phyloP scores from a whole-genome alignment of 2,888 invertebrate species.

The Crepidodera aurea region DNA sequence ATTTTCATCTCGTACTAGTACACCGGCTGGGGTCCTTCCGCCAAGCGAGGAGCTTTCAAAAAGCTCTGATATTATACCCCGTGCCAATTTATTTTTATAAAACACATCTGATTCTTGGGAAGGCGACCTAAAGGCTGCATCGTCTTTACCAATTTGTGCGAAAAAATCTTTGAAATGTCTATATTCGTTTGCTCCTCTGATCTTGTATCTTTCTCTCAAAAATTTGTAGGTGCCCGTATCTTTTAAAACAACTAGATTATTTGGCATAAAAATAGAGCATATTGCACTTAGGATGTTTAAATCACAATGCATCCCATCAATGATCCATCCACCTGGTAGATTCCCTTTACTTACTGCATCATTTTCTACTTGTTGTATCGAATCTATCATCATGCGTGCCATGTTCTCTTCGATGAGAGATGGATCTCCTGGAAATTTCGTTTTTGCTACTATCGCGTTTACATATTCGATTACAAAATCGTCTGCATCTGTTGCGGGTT shows the following conservation, averaged over 20 bases:
- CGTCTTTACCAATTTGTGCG: constrained; percentile 45
- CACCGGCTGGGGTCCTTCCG: neutral
- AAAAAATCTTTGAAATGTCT: constrained; percentile 53
- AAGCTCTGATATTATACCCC: constrained; percentile 41
- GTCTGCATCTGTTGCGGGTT: constrained; percentile 58
- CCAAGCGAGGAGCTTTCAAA: constrained; percentile 33
- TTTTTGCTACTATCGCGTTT: constrained; percentile 59
- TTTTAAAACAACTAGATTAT: constrained; percentile 66
- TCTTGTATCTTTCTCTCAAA: constrained; percentile 53
- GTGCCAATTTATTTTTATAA: constrained; percentile 32
- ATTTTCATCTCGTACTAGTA: constrained; percentile 24
- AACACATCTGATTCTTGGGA: constrained; percentile 34
- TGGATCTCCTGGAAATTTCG: constrained; percentile 55
- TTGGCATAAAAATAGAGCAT: constrained; percentile 63
- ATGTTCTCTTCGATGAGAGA: constrained; percentile 59
- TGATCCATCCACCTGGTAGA: constrained; percentile 66
- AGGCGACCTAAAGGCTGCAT: constrained; percentile 51
- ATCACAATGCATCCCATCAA: constrained; percentile 68
- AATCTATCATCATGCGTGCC: constrained; percentile 58
- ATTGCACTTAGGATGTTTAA: constrained; percentile 64
- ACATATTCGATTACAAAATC: constrained; percentile 64
- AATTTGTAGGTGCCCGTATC: constrained; percentile 62
- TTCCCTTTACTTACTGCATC: constrained; percentile 51
- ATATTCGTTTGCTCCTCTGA: constrained; percentile 46
- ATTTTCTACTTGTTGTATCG: constrained; percentile 60